Percentiles rank a stretch among this genome's conserved stretches.
These are phyloP conservation scores for Megastigmus dorsalis DNA, from an alignment of 2,888 invertebrate genomes.

Conservation along the genomic window DNA sequence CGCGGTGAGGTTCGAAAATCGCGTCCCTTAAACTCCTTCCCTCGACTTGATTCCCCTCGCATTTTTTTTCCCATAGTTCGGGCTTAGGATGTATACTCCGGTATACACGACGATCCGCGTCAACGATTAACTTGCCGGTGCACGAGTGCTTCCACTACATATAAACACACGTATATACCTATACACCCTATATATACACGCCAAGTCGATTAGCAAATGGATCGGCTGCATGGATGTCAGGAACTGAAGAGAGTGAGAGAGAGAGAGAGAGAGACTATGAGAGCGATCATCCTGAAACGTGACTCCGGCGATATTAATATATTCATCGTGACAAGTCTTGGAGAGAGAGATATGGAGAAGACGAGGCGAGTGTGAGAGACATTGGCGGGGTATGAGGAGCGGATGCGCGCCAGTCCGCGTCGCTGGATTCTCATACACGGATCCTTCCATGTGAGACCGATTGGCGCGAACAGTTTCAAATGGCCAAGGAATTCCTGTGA, in stretches of 20 bases:
- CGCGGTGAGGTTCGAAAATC: no score
- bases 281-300: slow-evolving; percentile 37
- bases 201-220: slow-evolving; percentile 5
- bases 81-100: no score
- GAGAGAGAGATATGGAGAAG: not conserved
- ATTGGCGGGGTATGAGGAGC: not conserved
- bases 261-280: not conserved
- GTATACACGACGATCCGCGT: slow-evolving; percentile 10
- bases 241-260: not conserved
- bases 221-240: not conserved
- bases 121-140: slow-evolving; percentile 20
- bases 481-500: no score
- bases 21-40: no score
- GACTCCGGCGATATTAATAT: slow-evolving; percentile 48
- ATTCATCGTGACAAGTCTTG: slow-evolving; percentile 39
- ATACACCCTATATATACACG: not conserved
- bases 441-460: no score
- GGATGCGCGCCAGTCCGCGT: not conserved
- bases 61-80: no score
- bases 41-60: no score
- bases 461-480: no score
- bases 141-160: not conserved
- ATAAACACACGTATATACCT: not conserved
- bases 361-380: slow-evolving; percentile 7
- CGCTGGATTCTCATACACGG: no score